phyloP scores from a whole-genome alignment of 2,888 invertebrate species.

The Ellobium chinense region DNA sequence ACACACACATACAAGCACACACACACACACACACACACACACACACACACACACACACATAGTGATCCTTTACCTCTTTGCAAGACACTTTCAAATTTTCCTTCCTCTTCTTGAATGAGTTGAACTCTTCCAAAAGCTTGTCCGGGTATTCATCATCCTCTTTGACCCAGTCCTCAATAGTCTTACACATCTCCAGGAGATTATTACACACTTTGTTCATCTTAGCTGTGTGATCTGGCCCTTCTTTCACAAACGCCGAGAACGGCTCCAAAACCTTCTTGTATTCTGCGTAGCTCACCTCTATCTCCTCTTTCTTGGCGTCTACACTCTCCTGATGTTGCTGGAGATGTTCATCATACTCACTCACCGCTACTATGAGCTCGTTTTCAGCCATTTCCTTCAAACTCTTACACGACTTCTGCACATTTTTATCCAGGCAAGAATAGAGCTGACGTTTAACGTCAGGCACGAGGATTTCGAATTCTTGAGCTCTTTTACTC shows the following conservation, averaged over 20 bases:
- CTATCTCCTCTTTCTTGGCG: background rate
- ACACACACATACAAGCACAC: background rate
- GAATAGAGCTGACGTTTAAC: slow-evolving; percentile 56
- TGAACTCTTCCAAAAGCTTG: slow-evolving; percentile 61
- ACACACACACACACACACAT: slow-evolving; percentile 8
- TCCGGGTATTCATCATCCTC: slow-evolving; percentile 65
- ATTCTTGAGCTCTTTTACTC: slow-evolving; percentile 61
- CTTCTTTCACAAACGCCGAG: slow-evolving; percentile 6
- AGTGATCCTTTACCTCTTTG: background rate
- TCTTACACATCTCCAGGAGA: slow-evolving; percentile 61
- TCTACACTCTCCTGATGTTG: background rate
- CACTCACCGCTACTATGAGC: background rate
- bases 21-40: background rate
- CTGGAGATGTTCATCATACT: background rate
- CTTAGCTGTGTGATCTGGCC: background rate
- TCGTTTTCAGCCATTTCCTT: slow-evolving; percentile 54
- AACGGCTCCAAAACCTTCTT: background rate
- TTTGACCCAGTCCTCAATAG: slow-evolving; percentile 62
- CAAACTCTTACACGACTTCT: slow-evolving; percentile 66
- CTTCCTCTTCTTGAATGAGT: slow-evolving; percentile 61
- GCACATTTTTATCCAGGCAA: slow-evolving; percentile 62
- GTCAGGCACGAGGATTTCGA: slow-evolving; percentile 59
- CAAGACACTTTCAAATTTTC: slow-evolving; percentile 60
- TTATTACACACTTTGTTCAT: slow-evolving; percentile 66
- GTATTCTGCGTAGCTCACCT: background rate